Evolutionary conservation across 2,797 vertebrate genomes (phyloP).

Genomic region (Psittacula echo): DNA sequence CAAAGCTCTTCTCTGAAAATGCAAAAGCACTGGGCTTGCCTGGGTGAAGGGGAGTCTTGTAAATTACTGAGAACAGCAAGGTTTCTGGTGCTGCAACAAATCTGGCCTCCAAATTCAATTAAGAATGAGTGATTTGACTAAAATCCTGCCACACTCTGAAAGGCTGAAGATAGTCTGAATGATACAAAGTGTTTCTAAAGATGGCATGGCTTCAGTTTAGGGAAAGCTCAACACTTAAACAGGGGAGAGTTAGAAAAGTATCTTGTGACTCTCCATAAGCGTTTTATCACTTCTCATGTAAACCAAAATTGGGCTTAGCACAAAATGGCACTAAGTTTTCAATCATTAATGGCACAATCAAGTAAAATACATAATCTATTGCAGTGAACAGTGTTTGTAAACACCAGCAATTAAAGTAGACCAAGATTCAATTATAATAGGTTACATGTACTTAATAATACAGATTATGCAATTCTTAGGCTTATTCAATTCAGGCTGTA

Average conservation of each 20-base stretch:
- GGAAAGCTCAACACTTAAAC: not conserved
- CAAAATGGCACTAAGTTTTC: conserved; percentile 60
- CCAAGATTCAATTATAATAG: conserved; percentile 64
- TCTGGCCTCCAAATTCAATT: not conserved
- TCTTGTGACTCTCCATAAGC: not conserved
- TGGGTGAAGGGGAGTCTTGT: not conserved
- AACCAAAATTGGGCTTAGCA: conserved; percentile 20
- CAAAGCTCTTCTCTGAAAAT: not conserved
- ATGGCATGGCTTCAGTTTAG: not conserved
- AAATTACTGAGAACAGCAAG: not conserved
- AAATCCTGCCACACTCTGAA: not conserved
- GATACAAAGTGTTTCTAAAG: not conserved
- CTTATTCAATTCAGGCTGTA: not conserved
- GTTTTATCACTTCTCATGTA: conserved; percentile 5
- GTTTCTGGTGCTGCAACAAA: not conserved
- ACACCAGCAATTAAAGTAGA: conserved; percentile 67
- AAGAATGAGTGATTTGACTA: not conserved
- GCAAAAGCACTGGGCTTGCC: not conserved
- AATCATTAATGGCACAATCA: conserved; percentile 68
- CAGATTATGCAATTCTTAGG: conserved; percentile 45
- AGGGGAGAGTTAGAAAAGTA: not conserved
- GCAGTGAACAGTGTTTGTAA: conserved; percentile 56
- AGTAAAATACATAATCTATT: conserved; percentile 53
- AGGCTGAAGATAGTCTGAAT: not conserved
- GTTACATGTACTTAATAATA: conserved; percentile 57